Evolutionary conservation across 1,140 invertebrate genomes (phyloP), one percentile per base, ranked within the genome.

Genomic region (Meloidogyne floridensis): DNA sequence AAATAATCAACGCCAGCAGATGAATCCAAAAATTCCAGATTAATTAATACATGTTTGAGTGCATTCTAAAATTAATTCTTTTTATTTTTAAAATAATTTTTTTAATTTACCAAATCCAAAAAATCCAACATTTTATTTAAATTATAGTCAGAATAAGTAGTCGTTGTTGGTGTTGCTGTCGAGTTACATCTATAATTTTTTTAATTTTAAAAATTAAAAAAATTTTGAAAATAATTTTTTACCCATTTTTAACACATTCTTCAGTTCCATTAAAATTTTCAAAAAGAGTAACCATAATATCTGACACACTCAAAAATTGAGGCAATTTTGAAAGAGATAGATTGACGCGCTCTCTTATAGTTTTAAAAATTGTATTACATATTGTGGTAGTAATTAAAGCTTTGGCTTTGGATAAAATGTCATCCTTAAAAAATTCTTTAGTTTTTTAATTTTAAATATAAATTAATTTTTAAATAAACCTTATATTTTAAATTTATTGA

Each of bases 401-500:
- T 20, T 78, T 75, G 2, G 85, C 79, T 77, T 86, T 86, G 18
- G 73, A 83, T 18, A 87, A 77, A 77, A 86, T 87, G 72, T 86
- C 85, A 6, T 80, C 83, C 86, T 85, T 54, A 84, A 85, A 71
- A 71, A 51, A 70, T 10, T 20, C 18, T 47, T 47, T 47, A 47
- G 56, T n/a, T 20, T 32, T 20, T 18, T 13, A 43, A 70, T 18
- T 47, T 77, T 9, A 32, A 20, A 20, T 20, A 4, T n/a, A 43
- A 75, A 32, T 11, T 56, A 10, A 51, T 20, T 47, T 47, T 47
- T 47, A 47, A 65, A 32, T 72, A 43, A 59, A 87, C 84, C 80
- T 87, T 86, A 56, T 86, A 86, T 56, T 86, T 86, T 43, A 86
- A 47, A 74, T 86, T 86, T 47, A 86, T 84, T 43, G 82, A 77